A percentile compares a stretch with the other conserved stretches of the same genome.
Conservation (phyloP, 2,888 invertebrate genomes). For the Macrosiphum euphorbiae region DNA sequence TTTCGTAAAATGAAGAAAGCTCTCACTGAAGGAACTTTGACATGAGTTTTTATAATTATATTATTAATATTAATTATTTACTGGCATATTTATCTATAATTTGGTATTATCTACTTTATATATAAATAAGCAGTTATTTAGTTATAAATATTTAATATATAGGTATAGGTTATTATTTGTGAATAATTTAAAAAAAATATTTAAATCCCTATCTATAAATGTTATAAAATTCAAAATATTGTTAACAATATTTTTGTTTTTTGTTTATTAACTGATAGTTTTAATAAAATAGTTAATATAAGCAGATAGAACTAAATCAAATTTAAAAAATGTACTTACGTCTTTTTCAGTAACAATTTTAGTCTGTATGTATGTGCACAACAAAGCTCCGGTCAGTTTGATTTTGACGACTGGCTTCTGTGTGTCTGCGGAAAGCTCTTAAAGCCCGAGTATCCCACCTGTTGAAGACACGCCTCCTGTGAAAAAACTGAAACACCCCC, state of each 20-base stretch:
- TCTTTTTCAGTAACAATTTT: conserved; percentile 49
- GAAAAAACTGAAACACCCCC: conserved; percentile 48
- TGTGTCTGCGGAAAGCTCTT: conserved; percentile 61
- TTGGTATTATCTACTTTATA: background rate
- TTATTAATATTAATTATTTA: background rate
- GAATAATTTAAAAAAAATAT: background rate
- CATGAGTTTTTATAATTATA: background rate
- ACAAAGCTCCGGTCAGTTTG: conserved; percentile 60
- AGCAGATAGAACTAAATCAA: conserved; percentile 21
- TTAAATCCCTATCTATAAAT: background rate
- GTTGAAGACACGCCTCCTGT: conserved; percentile 62
- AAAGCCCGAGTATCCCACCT: conserved; percentile 61
- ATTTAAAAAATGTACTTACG: conserved; percentile 33
- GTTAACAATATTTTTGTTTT: background rate
- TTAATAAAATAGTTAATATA: background rate
- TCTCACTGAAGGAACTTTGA: background rate
- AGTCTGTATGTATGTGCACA: conserved; percentile 28
- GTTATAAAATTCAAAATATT: background rate
- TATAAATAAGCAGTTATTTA: background rate
- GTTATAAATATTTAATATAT: background rate
- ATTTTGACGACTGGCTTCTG: conserved; percentile 62
- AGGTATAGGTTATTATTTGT: background rate
- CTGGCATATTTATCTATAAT: background rate
- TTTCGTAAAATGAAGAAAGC: background rate
- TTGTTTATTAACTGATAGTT: background rate